Evolutionary conservation across 2,113 vertebrate species (phyloP), one percentile per base, ranked within the genome.

Genomic region (Pluvianellus socialis): DNA sequence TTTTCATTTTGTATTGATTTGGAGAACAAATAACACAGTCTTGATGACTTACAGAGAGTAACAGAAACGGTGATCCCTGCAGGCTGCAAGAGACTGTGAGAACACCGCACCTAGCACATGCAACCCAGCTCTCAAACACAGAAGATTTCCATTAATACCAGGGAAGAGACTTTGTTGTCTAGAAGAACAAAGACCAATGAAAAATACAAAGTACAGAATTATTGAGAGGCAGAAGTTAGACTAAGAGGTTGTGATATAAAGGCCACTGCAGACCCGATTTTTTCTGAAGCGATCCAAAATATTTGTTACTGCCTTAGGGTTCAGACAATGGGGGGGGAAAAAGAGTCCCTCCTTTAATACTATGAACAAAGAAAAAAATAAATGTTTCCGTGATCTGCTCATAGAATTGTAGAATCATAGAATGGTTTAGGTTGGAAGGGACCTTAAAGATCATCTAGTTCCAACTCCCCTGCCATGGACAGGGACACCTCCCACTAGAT

Each of bases 31-130:
- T 52, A 50, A 50, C 45, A 32, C 8, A 59, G 19, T n/a, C 40
- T 49, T 59, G 27, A 47, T 63, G 45, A 77, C 15, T 81, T 71
- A 50, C 5, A 73, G 33, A 61, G 55, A 4, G 77, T 70, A 73
- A 45, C 6, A 81, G 73, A 87, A 84, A n/a, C 53, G 1, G 32
- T 30, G 59, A 32, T 10, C 14, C 9, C 14, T 58, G 21, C 15
- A 61, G 28, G 13, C 42, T 86, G 14, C 0, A 3, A 47, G 53
- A 47, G 17, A 27, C 21, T 56, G 7, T 42, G 55, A 50, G 55
- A 67, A 45, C 6, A 56, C 2, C 20, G 8, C 1, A 3, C 1
- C 0, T n/a, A 75, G 52, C 1, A 2, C 23, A 7, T 10, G 14
- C 32, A 53, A 3, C 26, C 7, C 62, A 56, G 27, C 9, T 73